Evolutionary conservation across 2,888 invertebrate genomes (phyloP), one percentile per base, ranked within the genome.

Genomic region (Morinoia aosen): DNA sequence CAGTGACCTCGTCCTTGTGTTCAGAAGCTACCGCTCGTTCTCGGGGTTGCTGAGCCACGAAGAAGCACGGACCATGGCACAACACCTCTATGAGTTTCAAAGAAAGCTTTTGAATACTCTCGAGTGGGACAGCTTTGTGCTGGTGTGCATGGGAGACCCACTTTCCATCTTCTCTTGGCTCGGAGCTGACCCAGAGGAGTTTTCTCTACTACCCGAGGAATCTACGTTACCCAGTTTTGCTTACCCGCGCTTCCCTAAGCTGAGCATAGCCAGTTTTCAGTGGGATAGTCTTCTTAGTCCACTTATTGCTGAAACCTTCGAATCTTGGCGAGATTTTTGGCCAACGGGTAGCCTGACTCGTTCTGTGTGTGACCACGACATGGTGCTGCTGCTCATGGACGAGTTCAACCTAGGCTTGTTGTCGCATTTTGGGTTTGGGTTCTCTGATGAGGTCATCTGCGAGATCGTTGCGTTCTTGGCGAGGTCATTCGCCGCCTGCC

Each of bases 101-200:
- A 91, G 25, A 57, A 56, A 57, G 39, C 48, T 91, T 8, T 91
- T 91, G 3, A 12, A 91, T 5, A 91, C 57, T 25, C 57, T 91
- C 25, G 57, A 56, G 39, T 91, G 91, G 91, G 91, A 91, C 57
- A 91, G 91, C 57, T 91, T 91, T 91, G 91, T 91, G 5, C 57
- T 91, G 19, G 91, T 57, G 57, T 57, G 56, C 33, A 48, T 91
- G 56, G 91, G 91, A 7, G 91, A 91, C 91, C 91, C 91, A 10
- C 57, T 91, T 8, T 91, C 91, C 14, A 57, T 91, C 57, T 91
- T 91, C 11, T 56, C 91, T 57, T 91, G 91, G 91, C 91, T 91
- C 3, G 91, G 91, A 57, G 91, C 91, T 8, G 91, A 91, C 91
- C 57, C 57, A 14, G 91, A 91, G 57, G 91, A 91, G 57, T 91